phyloP scores from a whole-genome alignment of 2,888 invertebrate species.

The Rhagium mordax region DNA sequence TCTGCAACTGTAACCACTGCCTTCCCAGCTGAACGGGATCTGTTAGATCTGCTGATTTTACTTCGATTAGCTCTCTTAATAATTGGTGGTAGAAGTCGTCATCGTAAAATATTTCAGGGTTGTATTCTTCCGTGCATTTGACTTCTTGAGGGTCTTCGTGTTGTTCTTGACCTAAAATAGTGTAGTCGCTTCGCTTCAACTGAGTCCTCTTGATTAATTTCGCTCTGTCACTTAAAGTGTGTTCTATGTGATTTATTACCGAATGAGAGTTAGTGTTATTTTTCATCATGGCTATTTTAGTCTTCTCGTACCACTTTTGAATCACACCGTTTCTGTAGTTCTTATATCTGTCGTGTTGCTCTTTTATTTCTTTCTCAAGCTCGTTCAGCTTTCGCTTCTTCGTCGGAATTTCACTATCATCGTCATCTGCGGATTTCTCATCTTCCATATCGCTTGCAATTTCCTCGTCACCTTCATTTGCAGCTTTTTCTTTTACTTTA shows the following conservation, averaged over 20 bases:
- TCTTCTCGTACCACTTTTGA: conserved; percentile 97
- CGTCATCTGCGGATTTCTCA: conserved; percentile 63
- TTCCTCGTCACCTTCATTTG: conserved; percentile 73
- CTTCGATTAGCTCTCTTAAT: conserved; percentile 92
- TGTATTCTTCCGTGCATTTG: conserved; percentile 73
- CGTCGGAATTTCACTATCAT: conserved; percentile 57
- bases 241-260: conserved; percentile 87
- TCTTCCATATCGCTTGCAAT: conserved; percentile 76
- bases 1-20: conserved; percentile 94
- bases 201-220: conserved; percentile 87
- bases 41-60: conserved; percentile 86
- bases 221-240: conserved; percentile 83
- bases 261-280: conserved; percentile 74
- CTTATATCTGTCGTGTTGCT: conserved; percentile 75
- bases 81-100: conserved; percentile 97
- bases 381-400: conserved; percentile 75
- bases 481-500: conserved; percentile 41
- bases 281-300: conserved; percentile 79
- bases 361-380: conserved; percentile 74
- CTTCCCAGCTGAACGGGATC: conserved; percentile 90
- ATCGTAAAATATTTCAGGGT: conserved; percentile 94
- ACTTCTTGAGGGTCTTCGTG: conserved; percentile 48
- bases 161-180: conserved; percentile 75
- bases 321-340: conserved; percentile 85
- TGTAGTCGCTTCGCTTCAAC: conserved; percentile 82